Evolutionary conservation across 2,113 vertebrate species (phyloP).

Genomic region (Burhinus bistriatus): DNA sequence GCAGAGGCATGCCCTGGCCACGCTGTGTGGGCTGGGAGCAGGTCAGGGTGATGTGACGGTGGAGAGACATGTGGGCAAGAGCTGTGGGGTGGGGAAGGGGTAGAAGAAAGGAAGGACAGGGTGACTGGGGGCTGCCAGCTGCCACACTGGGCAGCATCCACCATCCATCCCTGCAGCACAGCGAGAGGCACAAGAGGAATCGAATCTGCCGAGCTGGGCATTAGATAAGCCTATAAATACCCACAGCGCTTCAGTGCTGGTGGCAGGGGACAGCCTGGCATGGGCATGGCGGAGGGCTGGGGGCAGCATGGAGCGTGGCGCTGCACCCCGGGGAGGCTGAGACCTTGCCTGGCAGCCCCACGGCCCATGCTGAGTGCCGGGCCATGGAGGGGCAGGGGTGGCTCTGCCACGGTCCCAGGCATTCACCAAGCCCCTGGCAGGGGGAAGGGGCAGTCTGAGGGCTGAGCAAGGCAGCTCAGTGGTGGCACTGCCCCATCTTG

Average conservation of each 20-base stretch:
- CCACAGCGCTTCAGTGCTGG: background rate
- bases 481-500: background rate
- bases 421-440: background rate
- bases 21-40: accelerated
- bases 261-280: background rate
- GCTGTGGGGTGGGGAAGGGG: background rate
- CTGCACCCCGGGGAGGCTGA: background rate
- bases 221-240: slow-evolving; percentile 21
- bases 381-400: background rate
- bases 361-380: accelerated
- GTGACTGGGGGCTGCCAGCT: background rate
- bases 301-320: background rate
- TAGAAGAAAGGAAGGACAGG: background rate
- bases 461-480: background rate
- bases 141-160: background rate
- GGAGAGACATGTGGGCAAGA: background rate
- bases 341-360: background rate
- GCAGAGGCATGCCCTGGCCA: background rate
- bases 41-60: background rate
- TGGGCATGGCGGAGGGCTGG: background rate
- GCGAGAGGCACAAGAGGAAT: background rate
- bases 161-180: background rate
- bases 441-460: background rate
- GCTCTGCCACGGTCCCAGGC: background rate
- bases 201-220: background rate